phyloP scores from a whole-genome alignment of 2,113 vertebrate species.

The Motacilla alba region DNA sequence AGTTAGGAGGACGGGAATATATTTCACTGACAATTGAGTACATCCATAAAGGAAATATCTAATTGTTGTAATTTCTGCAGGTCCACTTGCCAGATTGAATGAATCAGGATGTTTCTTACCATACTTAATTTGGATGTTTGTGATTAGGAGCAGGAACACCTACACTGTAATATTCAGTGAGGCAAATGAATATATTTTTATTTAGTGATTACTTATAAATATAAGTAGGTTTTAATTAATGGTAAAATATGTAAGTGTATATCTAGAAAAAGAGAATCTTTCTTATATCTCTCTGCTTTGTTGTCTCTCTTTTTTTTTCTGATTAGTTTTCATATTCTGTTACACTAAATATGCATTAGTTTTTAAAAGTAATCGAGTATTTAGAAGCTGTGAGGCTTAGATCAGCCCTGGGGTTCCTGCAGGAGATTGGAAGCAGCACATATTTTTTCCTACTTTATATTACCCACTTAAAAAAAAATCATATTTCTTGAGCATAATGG shows the following conservation, averaged over 20 bases:
- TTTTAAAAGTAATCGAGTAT: neutral
- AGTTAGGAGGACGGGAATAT: neutral
- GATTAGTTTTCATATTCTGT: neutral
- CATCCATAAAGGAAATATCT: neutral
- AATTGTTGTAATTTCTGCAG: neutral
- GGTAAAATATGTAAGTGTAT: neutral
- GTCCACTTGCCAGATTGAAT: neutral
- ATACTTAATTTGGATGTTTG: neutral
- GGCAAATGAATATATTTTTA: neutral
- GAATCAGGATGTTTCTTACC: neutral
- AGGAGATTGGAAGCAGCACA: neutral
- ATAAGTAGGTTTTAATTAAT: neutral
- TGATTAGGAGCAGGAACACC: neutral
- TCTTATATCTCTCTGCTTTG: neutral
- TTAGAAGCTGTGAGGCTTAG: neutral
- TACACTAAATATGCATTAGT: neutral
- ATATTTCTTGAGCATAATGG: conserved; percentile 46
- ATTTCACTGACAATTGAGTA: neutral
- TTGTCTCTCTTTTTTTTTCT: neutral
- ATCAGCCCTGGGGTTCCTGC: neutral
- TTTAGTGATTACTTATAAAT: neutral
- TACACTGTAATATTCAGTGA: neutral
- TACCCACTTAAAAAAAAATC: conserved; percentile 4
- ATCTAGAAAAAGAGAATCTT: neutral
- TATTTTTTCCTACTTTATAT: neutral